Base-by-base conservation (phyloP, 2,113 vertebrate species). In the Phaethornis superciliosus region DNA sequence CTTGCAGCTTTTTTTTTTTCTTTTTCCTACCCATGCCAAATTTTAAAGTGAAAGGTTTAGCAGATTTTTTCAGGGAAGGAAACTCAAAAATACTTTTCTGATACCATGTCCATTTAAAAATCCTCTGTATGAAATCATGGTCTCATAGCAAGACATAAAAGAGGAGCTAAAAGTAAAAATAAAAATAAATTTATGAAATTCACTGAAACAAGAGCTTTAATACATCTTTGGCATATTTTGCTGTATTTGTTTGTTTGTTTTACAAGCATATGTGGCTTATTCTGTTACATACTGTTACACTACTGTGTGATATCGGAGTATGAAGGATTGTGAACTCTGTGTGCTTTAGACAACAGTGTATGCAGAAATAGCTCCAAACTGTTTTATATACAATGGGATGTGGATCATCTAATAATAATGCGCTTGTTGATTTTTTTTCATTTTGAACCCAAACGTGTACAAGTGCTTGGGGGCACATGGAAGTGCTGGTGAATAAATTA, bases 361-460 rank as follows among this genome's bases (percentile, higher is more conserved):
- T 30, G 32, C 24, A 81, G 42, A 90, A 90, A 37, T 9, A 63
- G 4, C 12, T 81, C n/a, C 26, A 55, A 59, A 76, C 1, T 42
- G 8, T 51, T 63, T 56, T 72, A 33, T 90, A 6, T 40, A 56
- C 10, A 64, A 44, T 12, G 3, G 14, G 2, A 52, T 67, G 27
- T 72, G 8, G 16, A 30, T 72, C 37, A 3, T 72, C 22, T 40
- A 64, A 74, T 26, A 64, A 74, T 26, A 75, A 51, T 7, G 2
- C 13, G 0, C 0, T 4, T 2, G 15, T 28, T 23, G 23, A 51
- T 51, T 37, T 11, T 64, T n/a, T 47, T 6, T 18, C 15, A 26
- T 65, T 80, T 77, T 14, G 11, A 83, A 52, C 33, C 2, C 63
- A 76, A 74, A 67, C 60, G 2, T 62, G 7, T 64, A 40, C 7